Conservation (phyloP, 2,888 invertebrate genomes). For the Plebejus melissa region DNA sequence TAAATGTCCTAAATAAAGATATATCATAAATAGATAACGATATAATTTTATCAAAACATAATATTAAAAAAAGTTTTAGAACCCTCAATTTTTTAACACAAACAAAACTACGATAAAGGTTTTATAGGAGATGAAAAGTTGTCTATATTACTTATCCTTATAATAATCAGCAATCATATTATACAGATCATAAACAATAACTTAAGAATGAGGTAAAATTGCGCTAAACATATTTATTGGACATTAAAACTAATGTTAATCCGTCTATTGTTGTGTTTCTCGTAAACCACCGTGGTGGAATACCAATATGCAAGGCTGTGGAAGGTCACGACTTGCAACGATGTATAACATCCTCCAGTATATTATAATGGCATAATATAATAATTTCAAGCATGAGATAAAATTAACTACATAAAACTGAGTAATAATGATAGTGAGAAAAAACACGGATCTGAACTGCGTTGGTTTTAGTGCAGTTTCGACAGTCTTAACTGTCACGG, state of each 20-base stretch:
- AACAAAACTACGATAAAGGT: too few relatives aligned
- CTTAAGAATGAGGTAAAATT: conserved; percentile 10
- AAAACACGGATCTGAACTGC: not conserved
- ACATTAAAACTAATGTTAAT: conserved; percentile 41
- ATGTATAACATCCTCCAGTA: conserved; percentile 1
- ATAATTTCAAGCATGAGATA: not conserved
- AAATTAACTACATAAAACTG: not conserved
- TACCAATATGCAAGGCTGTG: conserved; percentile 59
- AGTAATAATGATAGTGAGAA: not conserved
- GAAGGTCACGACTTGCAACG: conserved; percentile 42
- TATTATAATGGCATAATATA: not conserved
- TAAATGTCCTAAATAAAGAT: conserved; percentile 28
- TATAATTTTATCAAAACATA: not conserved
- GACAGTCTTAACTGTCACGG: not conserved
- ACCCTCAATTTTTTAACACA: not conserved
- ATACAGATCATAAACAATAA: not conserved
- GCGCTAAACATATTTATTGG: conserved; percentile 33
- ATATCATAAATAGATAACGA: not conserved
- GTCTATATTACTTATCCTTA: too few relatives aligned
- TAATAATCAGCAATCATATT: not conserved
- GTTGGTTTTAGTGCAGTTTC: not conserved
- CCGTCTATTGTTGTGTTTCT: conserved; percentile 36
- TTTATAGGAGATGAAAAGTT: not conserved
- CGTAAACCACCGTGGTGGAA: conserved; percentile 35
- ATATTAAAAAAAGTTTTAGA: not conserved